Percentiles rank a stretch among this genome's conserved stretches.
Conservation (phyloP, 2,797 vertebrate genomes). For the Acrossocheilus wenchowensis region DNA sequence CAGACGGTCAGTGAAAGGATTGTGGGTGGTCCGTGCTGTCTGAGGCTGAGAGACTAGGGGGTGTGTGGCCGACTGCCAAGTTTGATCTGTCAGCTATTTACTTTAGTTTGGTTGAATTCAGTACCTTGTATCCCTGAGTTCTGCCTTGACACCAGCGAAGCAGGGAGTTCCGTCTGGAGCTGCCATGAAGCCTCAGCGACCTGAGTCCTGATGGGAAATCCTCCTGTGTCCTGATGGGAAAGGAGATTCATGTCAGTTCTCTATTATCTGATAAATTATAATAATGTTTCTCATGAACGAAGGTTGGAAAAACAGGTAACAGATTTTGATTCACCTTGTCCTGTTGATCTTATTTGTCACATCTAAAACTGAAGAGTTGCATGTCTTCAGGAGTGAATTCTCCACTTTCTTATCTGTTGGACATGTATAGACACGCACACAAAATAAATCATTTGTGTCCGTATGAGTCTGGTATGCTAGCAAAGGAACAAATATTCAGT, state of each 20-base stretch:
- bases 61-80: slow-evolving; percentile 3
- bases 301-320: background rate
- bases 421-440: slow-evolving; percentile 42
- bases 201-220: slow-evolving; percentile 71
- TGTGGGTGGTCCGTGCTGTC: slow-evolving; percentile 26
- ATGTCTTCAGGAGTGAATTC: slow-evolving; percentile 68
- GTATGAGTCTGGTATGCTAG: slow-evolving; percentile 2
- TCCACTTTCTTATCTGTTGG: slow-evolving; percentile 76
- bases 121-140: slow-evolving; percentile 83
- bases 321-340: slow-evolving; percentile 69
- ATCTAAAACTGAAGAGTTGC: slow-evolving; percentile 73
- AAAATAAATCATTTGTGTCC: background rate
- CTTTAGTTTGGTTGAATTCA: background rate
- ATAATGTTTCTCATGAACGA: background rate
- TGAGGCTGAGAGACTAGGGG: background rate
- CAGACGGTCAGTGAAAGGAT: slow-evolving; percentile 21
- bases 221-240: slow-evolving; percentile 75
- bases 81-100: slow-evolving; percentile 13
- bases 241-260: background rate
- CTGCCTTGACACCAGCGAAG: slow-evolving; percentile 84
- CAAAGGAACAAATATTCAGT: slow-evolving; percentile 1
- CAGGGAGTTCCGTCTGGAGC: slow-evolving; percentile 84
- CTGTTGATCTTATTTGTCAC: slow-evolving; percentile 57
- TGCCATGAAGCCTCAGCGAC: slow-evolving; percentile 82
- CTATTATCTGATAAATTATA: background rate